Evolutionary conservation across 2,797 vertebrate species (phyloP), one percentile per base, ranked within the genome.

Genomic region (Hydrolagus colliei): DNA sequence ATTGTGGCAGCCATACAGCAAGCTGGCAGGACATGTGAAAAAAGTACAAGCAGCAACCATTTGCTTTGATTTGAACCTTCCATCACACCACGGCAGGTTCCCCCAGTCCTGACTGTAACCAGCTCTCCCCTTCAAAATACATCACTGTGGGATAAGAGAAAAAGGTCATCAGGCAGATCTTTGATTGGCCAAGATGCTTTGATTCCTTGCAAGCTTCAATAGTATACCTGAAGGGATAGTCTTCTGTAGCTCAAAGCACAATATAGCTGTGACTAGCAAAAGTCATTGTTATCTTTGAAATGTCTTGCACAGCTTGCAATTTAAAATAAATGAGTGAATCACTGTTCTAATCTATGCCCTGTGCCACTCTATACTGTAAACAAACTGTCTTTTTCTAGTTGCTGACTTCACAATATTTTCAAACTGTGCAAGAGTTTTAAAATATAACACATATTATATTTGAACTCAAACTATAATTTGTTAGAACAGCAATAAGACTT

Each of bases 101-200:
- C 89, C 90, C 86, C 87, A 92, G 91, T 91, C 90, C 92, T 93
- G 94, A 95, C 94, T 94, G 94, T 91, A 93, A 96, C 95, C 96
- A 95, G 95, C 93, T 94, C 95, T 94, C 91, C 92, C 96, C 93
- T 95, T 97, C 96, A 95, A 91, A 94, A 94, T 92, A 92, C 92
- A 96, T 96, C 94, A 96, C 85, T 89, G 87, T 92, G 92, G 88
- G 89, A 87, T 89, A 89, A 35, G 75, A 90, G 91, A 94, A 95
- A 95, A 97, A 97, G 96, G 96, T 95, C 95, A 96, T 92, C 89
- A 89, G 90, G 92, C 94, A 94, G 92, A 93, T 91, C 92, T 92
- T 93, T 87, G 91, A 93, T 91, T 90, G 91, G 95, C 92, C 91
- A 86, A 90, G 90, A 91, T 87, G 91, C 88, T 93, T 90, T 89